Evolutionary conservation across 2,888 invertebrate species (phyloP), one percentile per base, ranked within the genome.

Genomic region (Oscheius sp.): DNA sequence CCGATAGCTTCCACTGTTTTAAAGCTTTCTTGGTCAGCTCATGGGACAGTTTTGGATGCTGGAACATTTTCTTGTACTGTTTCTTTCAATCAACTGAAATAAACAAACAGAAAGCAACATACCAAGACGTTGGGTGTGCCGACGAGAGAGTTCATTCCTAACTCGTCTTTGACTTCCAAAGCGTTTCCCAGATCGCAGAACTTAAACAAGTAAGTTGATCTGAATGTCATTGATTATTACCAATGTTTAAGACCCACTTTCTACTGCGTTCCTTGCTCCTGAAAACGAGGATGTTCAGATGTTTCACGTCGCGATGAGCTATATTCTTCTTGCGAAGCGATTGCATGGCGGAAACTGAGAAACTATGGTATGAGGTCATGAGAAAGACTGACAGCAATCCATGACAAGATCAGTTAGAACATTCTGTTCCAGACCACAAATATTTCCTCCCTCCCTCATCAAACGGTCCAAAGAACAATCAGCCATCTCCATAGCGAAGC

Each of bases 241-340:
- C 29, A 32, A 2, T 33, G 35, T 11, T n/a, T 13, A 4, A n/a
- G 32, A 77, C 76, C 53, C 76, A 68, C 68, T 68, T 68, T 55
- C 68, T 53, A 35, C 37, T 55, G 10, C 55, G 51, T 29, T 68
- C 55, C n/a, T 68, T 68, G n/a, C 55, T 51, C 2, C 68, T 33
- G 55, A 55, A 81, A 9, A 77, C 32, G 1, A 81, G 75, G 37
- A 81, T 79, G 57, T 81, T 81, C 73, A 78, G 74, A 60, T 79
- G 78, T 55, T 81, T 81, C 57, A 81, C 79, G 55, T 81, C 81
- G 3, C 81, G 63, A 53, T 81, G 81, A 35, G 77, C 81, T 35
- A 79, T 74, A 21, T 78, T 75, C 10, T 62, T 68, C 2, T 51
- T 47, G 2, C 75, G 71, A 5, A 81, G 78, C 21, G 78, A 70